Percentiles rank a stretch among this genome's conserved stretches.
These are phyloP conservation scores for Spermophilus dauricus DNA, from an alignment of 2,113 vertebrate genomes.

Conservation along the genomic window DNA sequence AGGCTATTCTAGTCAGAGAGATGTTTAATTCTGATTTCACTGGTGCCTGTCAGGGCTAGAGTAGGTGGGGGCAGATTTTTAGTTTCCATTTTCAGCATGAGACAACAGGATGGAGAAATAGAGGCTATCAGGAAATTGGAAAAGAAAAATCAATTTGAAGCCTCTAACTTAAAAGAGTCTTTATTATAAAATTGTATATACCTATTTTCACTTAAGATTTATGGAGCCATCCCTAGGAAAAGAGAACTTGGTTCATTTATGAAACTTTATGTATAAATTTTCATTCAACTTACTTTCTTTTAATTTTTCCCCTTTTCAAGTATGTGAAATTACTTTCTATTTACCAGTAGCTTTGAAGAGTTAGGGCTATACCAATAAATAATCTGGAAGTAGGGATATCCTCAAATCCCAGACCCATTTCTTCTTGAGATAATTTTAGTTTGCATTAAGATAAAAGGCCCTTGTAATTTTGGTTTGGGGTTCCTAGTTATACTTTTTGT, in stretches of 20 bases:
- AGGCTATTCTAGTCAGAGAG: not conserved
- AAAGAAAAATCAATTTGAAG: not conserved
- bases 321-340: not conserved
- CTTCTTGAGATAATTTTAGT: not conserved
- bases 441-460: not conserved
- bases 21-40: not conserved
- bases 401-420: not conserved
- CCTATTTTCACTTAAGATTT: not conserved
- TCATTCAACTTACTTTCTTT: not conserved
- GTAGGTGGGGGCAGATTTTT: not conserved
- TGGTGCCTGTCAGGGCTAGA: not conserved
- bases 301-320: not conserved
- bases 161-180: not conserved
- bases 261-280: not conserved
- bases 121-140: not conserved
- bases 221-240: not conserved
- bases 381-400: not conserved
- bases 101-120: not conserved
- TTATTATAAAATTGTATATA: not conserved
- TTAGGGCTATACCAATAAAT: not conserved
- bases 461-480: not conserved
- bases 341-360: constrained; percentile 12
- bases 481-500: not conserved
- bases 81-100: not conserved
- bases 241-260: not conserved